These are phyloP conservation scores for Crenuchus spilurus DNA, from an alignment of 2,797 vertebrate genomes.

Conservation along the genomic window DNA sequence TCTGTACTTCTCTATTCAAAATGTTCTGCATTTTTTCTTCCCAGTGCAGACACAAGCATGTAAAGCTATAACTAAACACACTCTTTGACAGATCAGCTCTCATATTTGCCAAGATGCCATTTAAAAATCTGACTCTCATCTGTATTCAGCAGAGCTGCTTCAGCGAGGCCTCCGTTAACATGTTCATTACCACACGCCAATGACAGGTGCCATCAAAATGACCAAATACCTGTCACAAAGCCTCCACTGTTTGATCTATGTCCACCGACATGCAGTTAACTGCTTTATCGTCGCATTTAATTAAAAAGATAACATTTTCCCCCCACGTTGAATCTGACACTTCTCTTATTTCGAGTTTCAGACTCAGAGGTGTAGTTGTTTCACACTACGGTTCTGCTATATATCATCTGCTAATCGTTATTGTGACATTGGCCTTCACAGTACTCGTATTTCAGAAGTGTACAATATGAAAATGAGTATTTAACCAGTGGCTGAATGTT, in stretches of 20 bases:
- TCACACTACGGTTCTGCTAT: not conserved
- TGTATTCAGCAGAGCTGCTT: not conserved
- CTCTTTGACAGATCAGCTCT: no score
- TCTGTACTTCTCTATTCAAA: not conserved
- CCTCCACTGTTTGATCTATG: not conserved
- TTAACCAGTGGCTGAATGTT: not conserved
- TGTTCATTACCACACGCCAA: conserved; percentile 8
- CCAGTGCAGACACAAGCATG: not conserved
- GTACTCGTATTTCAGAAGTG: no score
- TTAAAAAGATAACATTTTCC: conserved; percentile 12
- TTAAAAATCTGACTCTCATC: not conserved
- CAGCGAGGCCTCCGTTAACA: not conserved
- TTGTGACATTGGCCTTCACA: not conserved
- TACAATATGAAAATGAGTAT: not conserved
- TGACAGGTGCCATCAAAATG: conserved; percentile 8
- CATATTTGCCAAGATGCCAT: not conserved
- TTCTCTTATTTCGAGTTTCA: not conserved
- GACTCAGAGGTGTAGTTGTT: not conserved
- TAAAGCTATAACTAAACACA: not conserved
- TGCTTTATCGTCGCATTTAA: not conserved
- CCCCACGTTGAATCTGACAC: not conserved
- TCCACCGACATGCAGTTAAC: conserved; percentile 3
- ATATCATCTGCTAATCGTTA: not conserved
- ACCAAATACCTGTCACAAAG: conserved; percentile 9
- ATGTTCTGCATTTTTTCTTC: not conserved